phyloP scores from a whole-genome alignment of 2,888 invertebrate species.

The Tribolium freemani region DNA sequence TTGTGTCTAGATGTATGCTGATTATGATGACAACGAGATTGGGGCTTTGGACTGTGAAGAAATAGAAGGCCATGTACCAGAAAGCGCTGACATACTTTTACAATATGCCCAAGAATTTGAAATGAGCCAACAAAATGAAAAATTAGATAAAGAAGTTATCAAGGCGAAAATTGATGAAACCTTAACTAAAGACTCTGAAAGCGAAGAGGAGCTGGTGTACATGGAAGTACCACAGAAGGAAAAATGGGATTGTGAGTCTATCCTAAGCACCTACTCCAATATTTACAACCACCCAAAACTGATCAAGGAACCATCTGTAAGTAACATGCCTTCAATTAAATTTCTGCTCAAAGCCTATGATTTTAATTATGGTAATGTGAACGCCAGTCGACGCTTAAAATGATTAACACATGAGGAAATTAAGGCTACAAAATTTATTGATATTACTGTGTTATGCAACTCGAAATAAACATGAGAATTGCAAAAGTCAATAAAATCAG shows the following conservation, averaged over 20 bases:
- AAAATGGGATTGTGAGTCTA: slow-evolving; percentile 93
- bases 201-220: slow-evolving; percentile 74
- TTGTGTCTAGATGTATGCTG: slow-evolving; percentile 76
- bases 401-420: background rate
- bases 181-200: slow-evolving; percentile 56
- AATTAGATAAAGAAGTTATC: slow-evolving; percentile 71
- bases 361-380: no score
- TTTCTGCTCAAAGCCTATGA: no score
- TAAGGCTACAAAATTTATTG: background rate
- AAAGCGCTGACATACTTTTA: slow-evolving; percentile 78
- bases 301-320: slow-evolving; percentile 81
- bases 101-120: slow-evolving; percentile 84
- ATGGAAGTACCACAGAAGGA: slow-evolving; percentile 76
- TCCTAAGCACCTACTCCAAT: slow-evolving; percentile 91
- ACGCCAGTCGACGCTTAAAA: background rate
- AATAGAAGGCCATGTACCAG: slow-evolving; percentile 84
- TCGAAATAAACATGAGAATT: background rate
- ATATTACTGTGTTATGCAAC: background rate
- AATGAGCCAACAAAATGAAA: slow-evolving; percentile 68
- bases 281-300: slow-evolving; percentile 93
- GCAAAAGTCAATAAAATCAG: background rate
- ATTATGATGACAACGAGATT: slow-evolving; percentile 90
- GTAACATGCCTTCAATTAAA: slow-evolving; percentile 22
- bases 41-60: slow-evolving; percentile 93
- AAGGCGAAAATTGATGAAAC: slow-evolving; percentile 56